phyloP scores from a whole-genome alignment of 2,888 invertebrate species.

The Tiliacea aurago region DNA sequence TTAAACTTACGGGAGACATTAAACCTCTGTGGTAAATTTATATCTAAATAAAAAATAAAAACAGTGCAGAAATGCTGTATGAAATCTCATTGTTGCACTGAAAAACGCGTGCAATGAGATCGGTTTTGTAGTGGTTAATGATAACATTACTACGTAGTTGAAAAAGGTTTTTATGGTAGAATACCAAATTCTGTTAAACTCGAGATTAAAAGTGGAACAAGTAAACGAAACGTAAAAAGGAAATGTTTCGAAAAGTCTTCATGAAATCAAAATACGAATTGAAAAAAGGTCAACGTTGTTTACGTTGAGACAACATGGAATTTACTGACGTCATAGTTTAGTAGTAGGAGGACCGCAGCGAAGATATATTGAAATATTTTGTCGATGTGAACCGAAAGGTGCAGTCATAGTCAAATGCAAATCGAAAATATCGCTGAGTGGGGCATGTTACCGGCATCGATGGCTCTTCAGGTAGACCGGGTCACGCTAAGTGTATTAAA shows the following conservation, averaged over 20 bases:
- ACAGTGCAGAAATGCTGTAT: too few relatives aligned
- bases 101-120: too few relatives aligned
- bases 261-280: constrained; percentile 16
- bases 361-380: constrained; percentile 40
- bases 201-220: neutral
- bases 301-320: neutral
- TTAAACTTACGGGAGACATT: too few relatives aligned
- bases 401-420: constrained; percentile 33
- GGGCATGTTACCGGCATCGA: constrained; percentile 15
- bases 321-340: constrained; percentile 6
- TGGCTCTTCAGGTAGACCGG: constrained; percentile 26
- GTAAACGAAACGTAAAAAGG: constrained; percentile 7
- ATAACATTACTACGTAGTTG: too few relatives aligned
- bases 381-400: constrained; percentile 14
- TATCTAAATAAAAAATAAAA: too few relatives aligned
- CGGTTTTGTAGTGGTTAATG: too few relatives aligned
- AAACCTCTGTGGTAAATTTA: too few relatives aligned
- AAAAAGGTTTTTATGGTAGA: neutral
- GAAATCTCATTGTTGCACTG: too few relatives aligned
- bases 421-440: constrained; percentile 47
- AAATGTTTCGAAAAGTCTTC: neutral
- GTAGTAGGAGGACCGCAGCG: neutral
- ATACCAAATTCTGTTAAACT: neutral
- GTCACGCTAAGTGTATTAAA: constrained; percentile 29
- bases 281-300: constrained; percentile 2